These are phyloP conservation scores for Apodemus agrarius DNA, from an alignment of 2,797 vertebrate species.

Conservation along the genomic window DNA sequence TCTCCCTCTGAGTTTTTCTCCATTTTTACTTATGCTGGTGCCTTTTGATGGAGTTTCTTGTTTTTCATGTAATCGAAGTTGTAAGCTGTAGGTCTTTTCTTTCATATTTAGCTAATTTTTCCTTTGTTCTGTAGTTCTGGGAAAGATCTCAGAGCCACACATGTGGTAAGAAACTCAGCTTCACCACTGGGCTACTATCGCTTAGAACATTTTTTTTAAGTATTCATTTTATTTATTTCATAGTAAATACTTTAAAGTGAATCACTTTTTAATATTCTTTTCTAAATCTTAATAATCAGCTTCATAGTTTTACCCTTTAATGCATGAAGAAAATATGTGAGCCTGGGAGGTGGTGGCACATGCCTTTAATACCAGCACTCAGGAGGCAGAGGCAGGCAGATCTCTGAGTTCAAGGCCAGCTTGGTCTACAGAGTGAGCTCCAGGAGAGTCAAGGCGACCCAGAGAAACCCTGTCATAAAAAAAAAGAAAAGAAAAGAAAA, in stretches of 20 bases:
- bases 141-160: neutral
- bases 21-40: neutral
- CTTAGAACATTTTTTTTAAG: neutral
- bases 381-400: neutral
- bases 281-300: neutral
- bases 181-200: neutral
- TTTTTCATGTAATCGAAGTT: slow-evolving; percentile 22
- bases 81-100: slow-evolving; percentile 6
- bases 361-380: neutral
- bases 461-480: neutral
- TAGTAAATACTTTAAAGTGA: slow-evolving; percentile 10
- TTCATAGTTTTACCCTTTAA: slow-evolving; percentile 31
- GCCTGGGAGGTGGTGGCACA: neutral
- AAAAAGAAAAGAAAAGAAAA: no score
- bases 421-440: neutral
- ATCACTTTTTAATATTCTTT: slow-evolving; percentile 20
- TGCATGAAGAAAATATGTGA: neutral
- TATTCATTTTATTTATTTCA: neutral
- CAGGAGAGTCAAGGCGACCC: neutral
- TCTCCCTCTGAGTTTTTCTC: neutral
- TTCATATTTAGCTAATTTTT: neutral
- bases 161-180: neutral
- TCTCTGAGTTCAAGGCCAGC: neutral
- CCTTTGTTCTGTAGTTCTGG: neutral
- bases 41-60: slow-evolving; percentile 36